Base-by-base conservation (phyloP, 2,113 vertebrate genomes). In the Spilogale gracilis region DNA sequence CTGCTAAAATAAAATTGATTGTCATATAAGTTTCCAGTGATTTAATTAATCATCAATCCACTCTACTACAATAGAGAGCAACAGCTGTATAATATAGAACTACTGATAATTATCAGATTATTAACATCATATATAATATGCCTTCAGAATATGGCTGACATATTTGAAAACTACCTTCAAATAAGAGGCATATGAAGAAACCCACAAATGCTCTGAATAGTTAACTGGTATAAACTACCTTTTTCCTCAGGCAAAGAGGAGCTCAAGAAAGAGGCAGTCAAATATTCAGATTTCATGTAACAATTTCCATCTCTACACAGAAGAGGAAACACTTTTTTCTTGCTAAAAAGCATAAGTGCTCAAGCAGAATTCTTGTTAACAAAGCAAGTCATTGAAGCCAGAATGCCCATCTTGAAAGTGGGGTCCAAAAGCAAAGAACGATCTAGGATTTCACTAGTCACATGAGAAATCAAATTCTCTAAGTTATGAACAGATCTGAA, bases 91-190 rank as follows among this genome's bases (percentile, higher is more conserved):
- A 3, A 69, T 38, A 58, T 76, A 93, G 89, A 81, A 89, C 32
- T 23, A 95, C 0, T 85, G 56, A 85, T 45, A 81, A 89, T 67
- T n/a, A 90, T 13, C 20, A 9, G 43, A 48, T 43, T 89, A 79
- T 73, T 92, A 63, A 89, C 38, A 58, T 30, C 58, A 48, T 71
- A 63, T 50, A 65, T n/a, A 63, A 58, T 32, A 63, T 83, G 71
- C 61, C 84, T 65, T 95, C 17, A 73, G 48, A 67, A 95, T 82
- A 71, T 0, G 54, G 52, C 18, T 84, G 48, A 61, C 27, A 82
- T 78, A 87, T 65, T 43, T 93, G 32, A 95, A 92, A 92, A 81
- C 63, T 85, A 90, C 32, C 54, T 94, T 89, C 80, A 90, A 86
- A n/a, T 58, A 92, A 96, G 48, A 91, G 45, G 27, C 25, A 73